Base-by-base conservation (phyloP, 2,888 invertebrate species). In the Conistra vaccinii region DNA sequence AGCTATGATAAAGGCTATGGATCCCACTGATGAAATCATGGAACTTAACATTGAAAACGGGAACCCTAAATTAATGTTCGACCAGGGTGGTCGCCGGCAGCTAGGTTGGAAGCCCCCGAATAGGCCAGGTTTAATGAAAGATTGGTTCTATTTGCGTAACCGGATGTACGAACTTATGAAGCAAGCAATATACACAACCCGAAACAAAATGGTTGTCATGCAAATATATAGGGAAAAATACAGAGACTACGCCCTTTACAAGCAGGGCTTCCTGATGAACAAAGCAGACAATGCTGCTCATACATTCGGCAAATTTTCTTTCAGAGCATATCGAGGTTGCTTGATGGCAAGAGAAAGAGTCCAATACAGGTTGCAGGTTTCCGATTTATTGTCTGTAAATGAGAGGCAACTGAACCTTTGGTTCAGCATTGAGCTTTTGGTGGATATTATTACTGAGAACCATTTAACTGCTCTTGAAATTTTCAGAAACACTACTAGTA, bases 211-310 rank as follows among this genome's bases (percentile, higher is more conserved):
- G 93, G 79, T 90, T 0, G 66, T 90, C 0, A 94, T 94, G 95
- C 94, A 94, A 71, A 26, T 73, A 0, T 20, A 88, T 1, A 86
- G 94, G 48, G 63, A 76, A 0, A 88, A 87, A 39, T 91, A 91
- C 62, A 85, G 68, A 0, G 53, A 73, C 0, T 72, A 77, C 0
- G 70, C 90, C 0, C 63, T 94, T 0, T 95, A 93, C 77, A 94
- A 92, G 85, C 94, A 95, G 94, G 95, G 95, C 0, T 94, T 90
- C 32, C 60, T 95, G 9, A 90, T 90, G 48, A 90, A 91, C 48
- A 94, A 92, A 81, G 89, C 91, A 0, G 95, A 95, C 35, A 86
- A 81, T 0, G 86, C 89, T 0, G 89, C 89, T 7, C 93, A 91
- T 39, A 86, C 78, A 0, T 93, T 92, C 23, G 73, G 84, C 0